Conservation (phyloP, 1,140 invertebrate species). For the Drosophila equinoxialis region DNA sequence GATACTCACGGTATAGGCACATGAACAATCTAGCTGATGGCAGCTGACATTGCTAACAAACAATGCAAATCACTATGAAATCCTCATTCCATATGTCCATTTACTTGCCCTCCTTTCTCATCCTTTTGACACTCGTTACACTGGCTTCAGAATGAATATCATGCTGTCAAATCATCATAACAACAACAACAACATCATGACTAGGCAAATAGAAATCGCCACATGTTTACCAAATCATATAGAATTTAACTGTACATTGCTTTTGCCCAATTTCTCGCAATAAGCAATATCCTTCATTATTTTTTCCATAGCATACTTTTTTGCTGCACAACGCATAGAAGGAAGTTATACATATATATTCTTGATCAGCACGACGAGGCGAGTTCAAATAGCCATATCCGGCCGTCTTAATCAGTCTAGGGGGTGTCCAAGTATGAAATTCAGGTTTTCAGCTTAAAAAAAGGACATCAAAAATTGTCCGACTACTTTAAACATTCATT, state of each 20-base stretch:
- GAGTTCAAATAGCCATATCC: too few species aligned
- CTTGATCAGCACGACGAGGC: too few species aligned
- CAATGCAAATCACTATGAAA: slow-evolving; percentile 70
- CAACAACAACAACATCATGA: slow-evolving; percentile 44
- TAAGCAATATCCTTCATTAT: background rate
- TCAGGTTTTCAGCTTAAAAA: too few species aligned
- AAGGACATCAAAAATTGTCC: too few species aligned
- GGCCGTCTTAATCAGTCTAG: too few species aligned
- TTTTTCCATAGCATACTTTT: slow-evolving; percentile 5
- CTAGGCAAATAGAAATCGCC: slow-evolving; percentile 18
- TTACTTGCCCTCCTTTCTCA: too few species aligned
- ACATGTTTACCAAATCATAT: background rate
- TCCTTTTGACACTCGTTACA: background rate
- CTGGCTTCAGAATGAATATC: slow-evolving; percentile 40
- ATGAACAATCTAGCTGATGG: slow-evolving; percentile 51
- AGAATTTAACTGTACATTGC: background rate
- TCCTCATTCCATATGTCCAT: background rate
- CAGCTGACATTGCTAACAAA: slow-evolving; percentile 75
- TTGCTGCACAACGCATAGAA: too few species aligned
- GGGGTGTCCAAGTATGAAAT: too few species aligned
- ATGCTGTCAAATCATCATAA: slow-evolving; percentile 62
- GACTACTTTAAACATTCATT: too few species aligned
- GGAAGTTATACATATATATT: too few species aligned
- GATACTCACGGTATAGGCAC: slow-evolving; percentile 12
- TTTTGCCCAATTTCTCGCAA: background rate